Evolutionary conservation across 2,888 invertebrate genomes (phyloP), one percentile per base, ranked within the genome.

Genomic region (Pasiphila rectangulata): DNA sequence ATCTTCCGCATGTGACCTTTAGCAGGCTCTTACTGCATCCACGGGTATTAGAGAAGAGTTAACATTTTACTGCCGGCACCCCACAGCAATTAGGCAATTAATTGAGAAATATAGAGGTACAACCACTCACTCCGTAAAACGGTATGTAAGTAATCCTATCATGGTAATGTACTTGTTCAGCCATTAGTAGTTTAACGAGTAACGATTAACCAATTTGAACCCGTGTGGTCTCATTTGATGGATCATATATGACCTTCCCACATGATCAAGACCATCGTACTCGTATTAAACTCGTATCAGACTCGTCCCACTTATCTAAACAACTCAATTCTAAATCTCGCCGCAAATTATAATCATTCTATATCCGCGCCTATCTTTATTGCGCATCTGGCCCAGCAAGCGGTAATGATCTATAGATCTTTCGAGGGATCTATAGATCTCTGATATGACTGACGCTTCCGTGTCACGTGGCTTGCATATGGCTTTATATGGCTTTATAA

Each of bases 341-440:
- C 35, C 27, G 41, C 20, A 36, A 44, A 46, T 48, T 40, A 48
- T 45, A 41, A 50, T 55, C 46, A 46, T 51, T 50, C 41, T 51
- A 35, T 53, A 51, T 47, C 47, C 36, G 21, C 38, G 25, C 41
- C 13, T 55, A 65, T 65, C 64, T 63, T 57, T 60, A 63, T 44
- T 47, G 57, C 52, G 32, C 19, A 65, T 69, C 69, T 59, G 54
- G 50, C 45, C 51, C 43, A 52, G 48, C 51, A 43, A 53, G 55
- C 51, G 51, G 51, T 64, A 59, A 57, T 48, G 54, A 58, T 57
- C 58, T 55, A 37, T 39, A 37, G 59, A 57, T 52, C 53, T 16
- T 29, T 45, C 27, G 40, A 16, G 30, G 43, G 50, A 57, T 57
- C 54, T 50, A 38, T 51, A 54, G 54, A 67, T 61, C 41, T 37